Conservation (phyloP, 2,797 vertebrate genomes). For the Ptychadena robeensis region DNA sequence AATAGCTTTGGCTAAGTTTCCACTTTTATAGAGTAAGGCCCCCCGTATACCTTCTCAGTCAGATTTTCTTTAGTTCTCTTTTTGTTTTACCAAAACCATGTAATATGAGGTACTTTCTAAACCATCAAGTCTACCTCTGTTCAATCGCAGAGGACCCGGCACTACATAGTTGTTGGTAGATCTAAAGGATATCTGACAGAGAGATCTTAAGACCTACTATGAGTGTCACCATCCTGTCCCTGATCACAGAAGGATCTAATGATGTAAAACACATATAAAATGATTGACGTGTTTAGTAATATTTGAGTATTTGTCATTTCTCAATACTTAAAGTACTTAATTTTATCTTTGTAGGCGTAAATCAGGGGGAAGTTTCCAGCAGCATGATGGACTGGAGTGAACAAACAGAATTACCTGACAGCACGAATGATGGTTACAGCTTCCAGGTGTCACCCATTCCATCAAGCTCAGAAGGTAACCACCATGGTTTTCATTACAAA, state of each 20-base stretch:
- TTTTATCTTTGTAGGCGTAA: conserved; percentile 66
- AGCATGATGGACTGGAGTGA: conserved; percentile 72
- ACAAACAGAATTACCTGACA: conserved; percentile 70
- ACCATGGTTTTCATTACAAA: too few species aligned
- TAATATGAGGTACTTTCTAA: too few species aligned
- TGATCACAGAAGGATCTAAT: not conserved
- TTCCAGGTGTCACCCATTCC: conserved; percentile 90
- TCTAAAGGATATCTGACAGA: too few species aligned
- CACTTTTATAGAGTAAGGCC: not conserved
- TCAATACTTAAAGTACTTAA: not conserved
- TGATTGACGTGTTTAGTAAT: not conserved
- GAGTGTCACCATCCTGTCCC: not conserved
- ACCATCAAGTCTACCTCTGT: too few species aligned
- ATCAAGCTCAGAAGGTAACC: conserved; percentile 74
- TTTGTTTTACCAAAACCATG: too few species aligned
- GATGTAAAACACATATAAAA: not conserved
- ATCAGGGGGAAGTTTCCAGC: conserved; percentile 64
- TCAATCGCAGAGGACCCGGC: too few species aligned
- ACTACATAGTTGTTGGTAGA: too few species aligned
- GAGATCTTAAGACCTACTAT: not conserved
- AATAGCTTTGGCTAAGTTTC: not conserved
- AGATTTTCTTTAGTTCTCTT: too few species aligned
- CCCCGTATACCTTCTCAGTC: too few species aligned
- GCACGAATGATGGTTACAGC: conserved; percentile 69
- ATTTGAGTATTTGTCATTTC: too few species aligned